Conservation (phyloP, 2,888 invertebrate genomes). For the Ormyrus nitidulus region DNA sequence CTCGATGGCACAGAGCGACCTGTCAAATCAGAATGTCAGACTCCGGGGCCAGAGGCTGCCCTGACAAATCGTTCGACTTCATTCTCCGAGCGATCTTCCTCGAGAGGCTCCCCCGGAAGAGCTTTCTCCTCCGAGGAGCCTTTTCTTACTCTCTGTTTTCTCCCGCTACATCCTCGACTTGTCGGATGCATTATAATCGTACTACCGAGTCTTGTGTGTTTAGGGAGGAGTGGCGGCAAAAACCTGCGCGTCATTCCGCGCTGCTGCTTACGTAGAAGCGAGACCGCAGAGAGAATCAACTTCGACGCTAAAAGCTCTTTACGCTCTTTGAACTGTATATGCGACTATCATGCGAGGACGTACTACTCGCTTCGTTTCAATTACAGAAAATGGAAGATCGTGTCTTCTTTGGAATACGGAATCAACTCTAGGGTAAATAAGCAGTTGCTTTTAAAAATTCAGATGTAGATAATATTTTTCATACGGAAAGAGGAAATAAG, state of each 20-base stretch:
- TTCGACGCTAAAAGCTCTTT: conserved; percentile 5
- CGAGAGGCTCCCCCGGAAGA: background rate
- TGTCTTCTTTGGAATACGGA: too few species aligned
- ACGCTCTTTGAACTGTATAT: background rate
- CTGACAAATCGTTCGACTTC: conserved; percentile 48
- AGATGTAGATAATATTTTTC: too few species aligned
- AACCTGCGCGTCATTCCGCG: background rate
- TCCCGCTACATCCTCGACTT: conserved; percentile 9
- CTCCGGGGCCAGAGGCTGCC: background rate
- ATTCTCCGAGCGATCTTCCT: conserved; percentile 16
- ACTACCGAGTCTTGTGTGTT: background rate
- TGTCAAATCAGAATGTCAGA: conserved; percentile 47
- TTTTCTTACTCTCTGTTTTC: background rate
- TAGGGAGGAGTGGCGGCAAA: background rate
- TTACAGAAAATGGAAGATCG: too few species aligned
- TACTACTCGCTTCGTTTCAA: too few species aligned
- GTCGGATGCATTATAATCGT: conserved; percentile 33
- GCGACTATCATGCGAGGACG: background rate
- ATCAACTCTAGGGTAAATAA: too few species aligned
- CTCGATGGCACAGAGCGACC: conserved; percentile 4
- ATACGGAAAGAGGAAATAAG: too few species aligned
- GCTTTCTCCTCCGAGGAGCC: background rate
- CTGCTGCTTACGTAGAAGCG: too few species aligned
- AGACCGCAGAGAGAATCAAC: background rate
- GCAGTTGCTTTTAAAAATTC: too few species aligned